Conservation (phyloP, 2,888 invertebrate genomes). For the Harpalus rufipes region DNA sequence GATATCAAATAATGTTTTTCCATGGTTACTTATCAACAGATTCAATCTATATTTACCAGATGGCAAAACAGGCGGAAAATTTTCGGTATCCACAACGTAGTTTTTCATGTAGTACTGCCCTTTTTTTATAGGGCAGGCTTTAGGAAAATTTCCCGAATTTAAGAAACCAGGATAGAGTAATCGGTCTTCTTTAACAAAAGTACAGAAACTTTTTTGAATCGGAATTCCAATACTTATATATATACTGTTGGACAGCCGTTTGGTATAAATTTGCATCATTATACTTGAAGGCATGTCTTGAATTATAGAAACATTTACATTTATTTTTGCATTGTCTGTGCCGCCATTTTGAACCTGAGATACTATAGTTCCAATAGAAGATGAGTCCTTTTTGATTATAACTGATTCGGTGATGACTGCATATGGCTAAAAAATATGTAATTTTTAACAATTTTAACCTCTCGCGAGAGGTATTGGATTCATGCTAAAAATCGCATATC, state of each 20-base stretch:
- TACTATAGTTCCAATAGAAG: background rate
- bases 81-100: background rate
- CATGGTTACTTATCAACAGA: background rate
- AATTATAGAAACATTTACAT: background rate
- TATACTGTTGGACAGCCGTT: background rate
- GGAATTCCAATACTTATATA: slow-evolving; percentile 12
- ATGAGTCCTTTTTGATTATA: background rate
- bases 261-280: background rate
- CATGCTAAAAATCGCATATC: too few relatives aligned
- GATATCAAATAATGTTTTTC: background rate
- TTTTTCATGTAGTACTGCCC: slow-evolving; percentile 34
- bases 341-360: background rate
- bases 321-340: background rate
- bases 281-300: background rate
- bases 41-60: background rate
- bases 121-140: slow-evolving; percentile 25
- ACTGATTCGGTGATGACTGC: background rate
- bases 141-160: slow-evolving; percentile 10
- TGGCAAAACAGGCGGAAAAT: slow-evolving; percentile 22
- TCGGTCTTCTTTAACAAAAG: slow-evolving; percentile 17
- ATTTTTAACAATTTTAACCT: too few relatives aligned
- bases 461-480: too few relatives aligned
- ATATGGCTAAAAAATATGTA: background rate
- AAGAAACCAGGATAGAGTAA: slow-evolving; percentile 18
- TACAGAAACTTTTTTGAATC: slow-evolving; percentile 37